Percentiles rank a stretch among this genome's conserved stretches.
Conservation (phyloP, 2,888 invertebrate genomes). For the Lochmaea capreae region DNA sequence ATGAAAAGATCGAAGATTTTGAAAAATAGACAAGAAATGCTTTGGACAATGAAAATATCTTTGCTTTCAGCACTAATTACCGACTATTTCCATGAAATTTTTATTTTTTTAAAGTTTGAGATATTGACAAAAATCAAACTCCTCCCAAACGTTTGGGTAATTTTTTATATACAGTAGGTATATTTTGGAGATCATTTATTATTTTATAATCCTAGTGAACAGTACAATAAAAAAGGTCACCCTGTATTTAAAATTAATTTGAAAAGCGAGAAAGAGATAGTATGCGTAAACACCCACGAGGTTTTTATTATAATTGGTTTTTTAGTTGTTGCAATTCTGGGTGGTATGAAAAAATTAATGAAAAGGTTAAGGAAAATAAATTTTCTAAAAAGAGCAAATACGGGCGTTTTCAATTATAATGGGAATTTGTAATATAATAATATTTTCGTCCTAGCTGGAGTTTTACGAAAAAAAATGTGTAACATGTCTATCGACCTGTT, state of each 20-base stretch:
- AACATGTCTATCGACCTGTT: no score
- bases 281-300: constrained; percentile 1
- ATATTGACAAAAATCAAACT: no score
- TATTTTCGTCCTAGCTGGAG: background rate
- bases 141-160: no score
- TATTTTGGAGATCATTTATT: no score
- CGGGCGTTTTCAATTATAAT: background rate
- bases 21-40: no score
- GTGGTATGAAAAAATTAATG: constrained; percentile 7
- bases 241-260: constrained; percentile 10
- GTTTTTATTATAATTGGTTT: constrained; percentile 44
- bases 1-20: no score
- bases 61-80: no score
- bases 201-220: no score
- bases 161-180: no score
- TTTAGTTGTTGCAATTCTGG: constrained; percentile 33
- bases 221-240: background rate
- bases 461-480: background rate
- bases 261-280: background rate
- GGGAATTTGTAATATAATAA: background rate
- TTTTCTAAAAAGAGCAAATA: background rate
- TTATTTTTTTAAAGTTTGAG: no score
- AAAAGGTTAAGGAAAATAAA: background rate
- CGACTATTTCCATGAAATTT: no score
- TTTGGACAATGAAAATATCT: no score